Conservation (phyloP, 1,140 invertebrate species). For the Anastrepha obliqua region DNA sequence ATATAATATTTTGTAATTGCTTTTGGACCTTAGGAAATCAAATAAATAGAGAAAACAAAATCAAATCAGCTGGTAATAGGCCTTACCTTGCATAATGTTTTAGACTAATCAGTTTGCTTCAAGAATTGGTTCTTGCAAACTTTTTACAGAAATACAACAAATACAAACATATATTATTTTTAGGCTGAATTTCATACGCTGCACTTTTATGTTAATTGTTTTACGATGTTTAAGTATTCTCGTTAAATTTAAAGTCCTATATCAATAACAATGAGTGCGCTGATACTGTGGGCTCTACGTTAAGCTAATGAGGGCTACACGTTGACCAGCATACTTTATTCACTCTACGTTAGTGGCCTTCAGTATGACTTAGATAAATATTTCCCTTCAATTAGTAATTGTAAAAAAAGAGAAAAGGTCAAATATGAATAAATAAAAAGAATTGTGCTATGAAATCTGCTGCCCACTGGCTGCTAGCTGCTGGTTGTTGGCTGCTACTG, state of each 20-base stretch:
- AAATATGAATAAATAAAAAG: conserved; percentile 52
- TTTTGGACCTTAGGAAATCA: no score
- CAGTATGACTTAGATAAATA: conserved; percentile 45
- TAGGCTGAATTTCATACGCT: no score
- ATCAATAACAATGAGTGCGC: conserved; percentile 28
- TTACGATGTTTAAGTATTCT: neutral
- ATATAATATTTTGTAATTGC: no score
- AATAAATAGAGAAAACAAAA: no score
- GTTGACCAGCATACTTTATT: conserved; percentile 16
- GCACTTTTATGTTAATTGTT: neutral
- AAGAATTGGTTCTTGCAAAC: no score
- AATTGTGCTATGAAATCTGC: neutral
- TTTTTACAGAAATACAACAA: no score
- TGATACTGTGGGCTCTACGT: neutral
- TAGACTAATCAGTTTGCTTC: no score
- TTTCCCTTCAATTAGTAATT: conserved; percentile 51
- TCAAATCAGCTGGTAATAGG: no score
- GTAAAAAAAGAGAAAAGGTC: conserved; percentile 44
- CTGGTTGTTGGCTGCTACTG: neutral
- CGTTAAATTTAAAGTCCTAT: neutral
- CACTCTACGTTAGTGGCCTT: conserved; percentile 15
- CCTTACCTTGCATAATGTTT: no score
- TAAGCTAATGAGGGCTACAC: conserved; percentile 9
- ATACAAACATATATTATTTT: no score
- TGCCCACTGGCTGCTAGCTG: neutral